phyloP scores from a whole-genome alignment of 2,888 invertebrate species.

The Agriopis leucophaearia region DNA sequence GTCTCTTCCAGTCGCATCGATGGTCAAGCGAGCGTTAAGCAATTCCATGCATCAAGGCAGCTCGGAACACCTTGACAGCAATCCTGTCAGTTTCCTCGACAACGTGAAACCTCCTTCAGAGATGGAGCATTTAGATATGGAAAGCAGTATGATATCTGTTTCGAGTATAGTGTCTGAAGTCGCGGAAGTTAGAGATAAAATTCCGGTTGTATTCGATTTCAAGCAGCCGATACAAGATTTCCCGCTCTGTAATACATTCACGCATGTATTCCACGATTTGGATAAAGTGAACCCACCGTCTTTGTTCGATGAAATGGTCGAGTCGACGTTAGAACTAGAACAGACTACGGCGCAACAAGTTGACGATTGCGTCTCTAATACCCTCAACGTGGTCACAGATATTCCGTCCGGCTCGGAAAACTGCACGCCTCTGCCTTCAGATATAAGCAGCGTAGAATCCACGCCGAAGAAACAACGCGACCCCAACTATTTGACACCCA shows the following conservation, averaged over 20 bases:
- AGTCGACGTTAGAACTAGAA: conserved; percentile 84
- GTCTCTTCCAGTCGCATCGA: conserved; percentile 89
- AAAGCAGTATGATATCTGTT: conserved; percentile 93
- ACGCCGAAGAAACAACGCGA: conserved; percentile 89
- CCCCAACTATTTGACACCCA: conserved; percentile 88
- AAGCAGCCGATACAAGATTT: conserved; percentile 85
- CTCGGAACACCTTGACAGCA: conserved; percentile 88
- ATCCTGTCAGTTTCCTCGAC: conserved; percentile 89
- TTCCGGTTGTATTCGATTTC: conserved; percentile 85
- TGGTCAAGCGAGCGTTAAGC: conserved; percentile 90
- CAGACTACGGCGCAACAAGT: conserved; percentile 84
- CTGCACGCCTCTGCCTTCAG: conserved; percentile 89
- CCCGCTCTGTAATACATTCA: conserved; percentile 73
- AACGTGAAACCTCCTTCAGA: conserved; percentile 94
- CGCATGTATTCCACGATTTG: conserved; percentile 85
- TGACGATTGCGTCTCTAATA: conserved; percentile 86
- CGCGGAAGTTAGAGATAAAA: conserved; percentile 85
- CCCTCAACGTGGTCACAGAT: conserved; percentile 85
- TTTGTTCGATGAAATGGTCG: conserved; percentile 90
- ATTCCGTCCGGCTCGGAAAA: conserved; percentile 85
- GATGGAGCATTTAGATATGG: conserved; percentile 93
- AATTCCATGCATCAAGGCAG: conserved; percentile 84
- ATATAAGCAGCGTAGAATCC: conserved; percentile 91
- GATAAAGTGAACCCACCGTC: conserved; percentile 91
- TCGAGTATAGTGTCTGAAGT: conserved; percentile 94